Percentiles rank a stretch among this genome's conserved stretches.
Evolutionary conservation across 2,113 vertebrate genomes (phyloP).

Genomic region (Smithornis capensis): DNA sequence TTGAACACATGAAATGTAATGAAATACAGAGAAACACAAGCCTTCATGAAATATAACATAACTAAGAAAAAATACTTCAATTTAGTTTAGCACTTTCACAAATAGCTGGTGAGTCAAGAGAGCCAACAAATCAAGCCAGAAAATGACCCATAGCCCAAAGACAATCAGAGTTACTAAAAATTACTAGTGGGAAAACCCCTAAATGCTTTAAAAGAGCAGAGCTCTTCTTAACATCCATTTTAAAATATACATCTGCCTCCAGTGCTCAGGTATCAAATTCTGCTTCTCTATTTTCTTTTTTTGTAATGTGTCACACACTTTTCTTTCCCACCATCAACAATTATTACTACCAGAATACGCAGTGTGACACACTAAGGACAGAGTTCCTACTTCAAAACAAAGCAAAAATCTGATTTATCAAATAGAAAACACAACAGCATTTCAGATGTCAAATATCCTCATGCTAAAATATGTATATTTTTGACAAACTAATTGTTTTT

Average conservation of each 20-base stretch:
- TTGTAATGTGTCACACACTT: not conserved
- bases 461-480: slow-evolving; percentile 47
- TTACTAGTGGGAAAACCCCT: not conserved
- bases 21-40: not conserved
- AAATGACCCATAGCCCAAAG: not conserved
- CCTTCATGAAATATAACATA: not conserved
- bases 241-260: not conserved
- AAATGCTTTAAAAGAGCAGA: not conserved
- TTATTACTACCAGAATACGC: not conserved
- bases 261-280: not conserved
- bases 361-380: not conserved
- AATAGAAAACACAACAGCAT: not conserved
- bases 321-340: not conserved
- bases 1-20: not conserved
- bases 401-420: not conserved
- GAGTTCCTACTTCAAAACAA: not conserved
- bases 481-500: slow-evolving; percentile 50
- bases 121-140: slow-evolving; percentile 22
- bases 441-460: slow-evolving; percentile 10
- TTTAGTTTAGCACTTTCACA: not conserved
- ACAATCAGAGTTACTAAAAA: not conserved
- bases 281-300: not conserved
- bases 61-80: not conserved
- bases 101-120: not conserved
- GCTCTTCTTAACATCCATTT: not conserved